Conservation (phyloP, 2,113 vertebrate genomes). For the Phyllostomus discolor region DNA sequence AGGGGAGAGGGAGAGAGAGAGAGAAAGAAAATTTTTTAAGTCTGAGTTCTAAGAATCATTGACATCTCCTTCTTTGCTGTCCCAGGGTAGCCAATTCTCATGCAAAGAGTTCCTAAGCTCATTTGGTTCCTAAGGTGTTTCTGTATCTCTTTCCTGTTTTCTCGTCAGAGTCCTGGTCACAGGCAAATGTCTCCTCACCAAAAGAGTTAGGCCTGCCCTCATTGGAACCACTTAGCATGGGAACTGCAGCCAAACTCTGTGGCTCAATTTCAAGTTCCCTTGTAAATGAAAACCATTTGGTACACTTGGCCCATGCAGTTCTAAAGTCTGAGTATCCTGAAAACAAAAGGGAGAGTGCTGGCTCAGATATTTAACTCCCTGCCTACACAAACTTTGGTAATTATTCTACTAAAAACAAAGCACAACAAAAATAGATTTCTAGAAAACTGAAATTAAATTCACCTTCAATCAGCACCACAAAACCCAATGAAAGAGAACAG, state of each 20-base stretch:
- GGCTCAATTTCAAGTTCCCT: constrained; percentile 25
- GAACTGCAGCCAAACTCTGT: not conserved
- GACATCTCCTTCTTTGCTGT: not conserved
- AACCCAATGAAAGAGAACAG: not conserved
- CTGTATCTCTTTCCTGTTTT: not conserved
- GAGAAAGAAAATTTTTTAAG: not conserved
- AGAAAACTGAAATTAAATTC: not conserved
- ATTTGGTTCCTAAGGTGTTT: not conserved
- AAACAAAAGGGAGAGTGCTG: constrained; percentile 14
- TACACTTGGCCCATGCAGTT: not conserved
- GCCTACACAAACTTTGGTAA: not conserved
- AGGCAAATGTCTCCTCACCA: not conserved
- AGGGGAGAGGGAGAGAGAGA: fast-evolving
- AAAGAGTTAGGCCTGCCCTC: not conserved
- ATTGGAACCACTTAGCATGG: not conserved
- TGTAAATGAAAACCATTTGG: constrained; percentile 13
- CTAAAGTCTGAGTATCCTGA: not conserved
- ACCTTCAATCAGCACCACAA: not conserved
- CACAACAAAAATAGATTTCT: not conserved
- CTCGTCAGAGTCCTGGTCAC: not conserved
- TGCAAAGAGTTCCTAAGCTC: not conserved
- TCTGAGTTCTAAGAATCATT: not conserved
- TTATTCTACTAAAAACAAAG: not conserved
- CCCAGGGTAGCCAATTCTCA: not conserved
- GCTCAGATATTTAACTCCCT: constrained; percentile 5